These are phyloP conservation scores for Macrochelys suwanniensis DNA, from an alignment of 2,797 vertebrate genomes.

Conservation along the genomic window DNA sequence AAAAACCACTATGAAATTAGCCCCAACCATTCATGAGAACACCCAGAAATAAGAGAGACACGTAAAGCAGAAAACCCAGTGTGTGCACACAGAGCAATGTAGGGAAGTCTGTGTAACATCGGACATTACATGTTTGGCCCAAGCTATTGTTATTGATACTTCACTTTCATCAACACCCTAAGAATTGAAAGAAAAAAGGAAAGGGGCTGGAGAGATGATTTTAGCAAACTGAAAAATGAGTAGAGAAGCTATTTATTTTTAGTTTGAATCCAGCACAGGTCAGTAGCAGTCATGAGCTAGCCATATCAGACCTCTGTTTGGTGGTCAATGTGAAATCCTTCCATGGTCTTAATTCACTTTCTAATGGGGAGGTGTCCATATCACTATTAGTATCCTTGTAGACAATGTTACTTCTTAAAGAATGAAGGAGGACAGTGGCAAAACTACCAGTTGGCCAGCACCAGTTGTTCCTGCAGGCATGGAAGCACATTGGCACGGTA, in stretches of 20 bases:
- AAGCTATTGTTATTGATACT: not conserved
- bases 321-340: not conserved
- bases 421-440: not conserved
- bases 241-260: not conserved
- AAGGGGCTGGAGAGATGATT: not conserved
- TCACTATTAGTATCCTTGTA: not conserved
- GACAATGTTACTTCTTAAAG: not conserved
- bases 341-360: not conserved
- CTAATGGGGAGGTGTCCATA: not conserved
- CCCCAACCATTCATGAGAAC: not conserved
- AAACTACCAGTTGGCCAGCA: not conserved
- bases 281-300: not conserved
- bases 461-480: not conserved
- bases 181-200: not conserved
- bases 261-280: not conserved
- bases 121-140: not conserved
- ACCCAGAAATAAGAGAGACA: not conserved
- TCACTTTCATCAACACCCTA: not conserved
- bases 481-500: not conserved
- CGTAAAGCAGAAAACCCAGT: not conserved
- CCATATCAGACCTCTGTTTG: not conserved
- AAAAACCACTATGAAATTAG: not conserved
- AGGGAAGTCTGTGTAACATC: not conserved
- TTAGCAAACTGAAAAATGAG: not conserved
- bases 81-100: not conserved